A percentile compares a stretch with the other conserved stretches of the same genome.
Conservation (phyloP, 2,888 invertebrate species). For the Salpingus planirostris region DNA sequence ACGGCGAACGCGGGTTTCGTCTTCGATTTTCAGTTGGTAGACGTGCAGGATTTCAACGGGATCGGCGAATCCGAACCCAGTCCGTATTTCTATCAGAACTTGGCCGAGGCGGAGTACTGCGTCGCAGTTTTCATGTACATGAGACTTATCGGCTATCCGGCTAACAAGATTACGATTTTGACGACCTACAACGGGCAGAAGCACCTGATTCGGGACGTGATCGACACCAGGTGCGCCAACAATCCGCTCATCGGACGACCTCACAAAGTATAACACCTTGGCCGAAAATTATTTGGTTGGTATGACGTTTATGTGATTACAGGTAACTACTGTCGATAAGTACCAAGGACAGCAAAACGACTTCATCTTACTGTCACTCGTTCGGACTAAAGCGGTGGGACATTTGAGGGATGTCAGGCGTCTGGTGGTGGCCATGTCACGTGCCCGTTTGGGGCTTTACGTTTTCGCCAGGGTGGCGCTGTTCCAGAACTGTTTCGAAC, state of each 20-base stretch:
- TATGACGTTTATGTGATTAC: slow-evolving; percentile 12
- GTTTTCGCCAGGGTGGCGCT: slow-evolving; percentile 87
- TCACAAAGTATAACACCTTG: slow-evolving; percentile 59
- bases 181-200: slow-evolving; percentile 99
- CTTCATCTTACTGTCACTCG: slow-evolving; percentile 90
- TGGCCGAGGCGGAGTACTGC: slow-evolving; percentile 88
- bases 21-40: slow-evolving; percentile 89
- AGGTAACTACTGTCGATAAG: slow-evolving; percentile 94
- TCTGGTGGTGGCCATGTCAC: slow-evolving; percentile 95
- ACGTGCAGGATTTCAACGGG: slow-evolving; percentile 95
- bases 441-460: slow-evolving; percentile 93
- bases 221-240: slow-evolving; percentile 84
- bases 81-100: slow-evolving; percentile 95
- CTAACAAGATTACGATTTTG: slow-evolving; percentile 91
- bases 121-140: slow-evolving; percentile 98
- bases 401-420: slow-evolving; percentile 94
- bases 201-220: slow-evolving; percentile 91
- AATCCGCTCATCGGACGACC: slow-evolving; percentile 94
- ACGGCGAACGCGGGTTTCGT: slow-evolving; percentile 87
- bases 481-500: slow-evolving; percentile 94
- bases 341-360: slow-evolving; percentile 99
- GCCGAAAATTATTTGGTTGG: background rate
- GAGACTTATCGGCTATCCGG: slow-evolving; percentile 93
- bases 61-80: slow-evolving; percentile 96
- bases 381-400: slow-evolving; percentile 94